Conservation (phyloP, 2,888 invertebrate genomes). For the Reticulitermes lucifugus region DNA sequence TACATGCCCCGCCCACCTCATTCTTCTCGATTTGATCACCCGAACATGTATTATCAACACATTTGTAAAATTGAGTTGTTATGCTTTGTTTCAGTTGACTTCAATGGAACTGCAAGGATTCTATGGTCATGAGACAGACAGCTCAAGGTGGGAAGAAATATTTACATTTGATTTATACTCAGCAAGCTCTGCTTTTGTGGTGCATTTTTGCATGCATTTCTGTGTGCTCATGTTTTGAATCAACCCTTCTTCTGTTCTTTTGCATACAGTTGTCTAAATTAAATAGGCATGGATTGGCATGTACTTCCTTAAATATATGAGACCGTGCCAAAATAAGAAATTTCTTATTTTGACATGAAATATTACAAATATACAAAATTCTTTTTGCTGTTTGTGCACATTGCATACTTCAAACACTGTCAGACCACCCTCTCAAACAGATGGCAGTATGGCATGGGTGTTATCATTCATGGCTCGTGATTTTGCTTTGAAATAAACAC, state of each 20-base stretch:
- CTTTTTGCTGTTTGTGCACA: too few species aligned
- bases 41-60: too few species aligned
- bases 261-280: background rate
- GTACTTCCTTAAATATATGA: background rate
- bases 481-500: too few species aligned
- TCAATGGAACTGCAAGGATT: conserved; percentile 85
- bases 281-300: background rate
- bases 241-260: background rate
- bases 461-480: too few species aligned
- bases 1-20: too few species aligned
- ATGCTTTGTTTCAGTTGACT: conserved; percentile 68
- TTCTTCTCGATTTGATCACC: too few species aligned
- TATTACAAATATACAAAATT: too few species aligned
- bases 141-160: conserved; percentile 66
- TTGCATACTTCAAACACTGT: too few species aligned
- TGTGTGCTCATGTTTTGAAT: conserved; percentile 24
- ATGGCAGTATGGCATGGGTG: too few species aligned
- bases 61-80: conserved; percentile 42
- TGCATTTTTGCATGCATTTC: conserved; percentile 29
- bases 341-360: too few species aligned
- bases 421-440: too few species aligned
- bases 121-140: conserved; percentile 84
- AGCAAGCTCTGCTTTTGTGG: conserved; percentile 8
- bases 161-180: conserved; percentile 4
- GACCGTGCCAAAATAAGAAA: background rate